Conservation (phyloP, 53 echinoderm and acorn worm genomes). For the Echinometra lucunter region DNA sequence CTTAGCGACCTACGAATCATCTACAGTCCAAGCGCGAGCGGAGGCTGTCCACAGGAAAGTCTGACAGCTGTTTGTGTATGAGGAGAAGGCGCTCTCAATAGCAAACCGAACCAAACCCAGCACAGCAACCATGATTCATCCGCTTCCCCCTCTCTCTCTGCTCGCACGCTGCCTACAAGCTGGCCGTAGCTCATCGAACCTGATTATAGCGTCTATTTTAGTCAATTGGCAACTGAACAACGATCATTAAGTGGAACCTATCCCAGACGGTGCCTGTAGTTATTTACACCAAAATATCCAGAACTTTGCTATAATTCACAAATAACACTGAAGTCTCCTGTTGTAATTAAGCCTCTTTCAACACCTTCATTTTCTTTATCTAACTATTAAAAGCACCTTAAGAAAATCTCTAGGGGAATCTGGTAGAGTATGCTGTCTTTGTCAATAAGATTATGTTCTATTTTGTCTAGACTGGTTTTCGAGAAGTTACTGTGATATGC, state of each 20-base stretch:
- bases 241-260: constrained; percentile 27
- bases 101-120: not conserved
- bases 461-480: constrained; percentile 19
- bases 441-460: not conserved
- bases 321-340: constrained; percentile 22
- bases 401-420: not conserved
- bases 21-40: not conserved
- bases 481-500: not conserved
- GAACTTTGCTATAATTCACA: not conserved
- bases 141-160: not conserved
- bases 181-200: not conserved
- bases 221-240: constrained; percentile 23
- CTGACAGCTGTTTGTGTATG: constrained; percentile 34
- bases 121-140: not conserved
- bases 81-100: not conserved
- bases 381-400: not conserved
- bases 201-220: constrained; percentile 50
- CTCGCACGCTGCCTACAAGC: not conserved
- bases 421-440: not conserved
- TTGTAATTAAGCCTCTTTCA: not conserved
- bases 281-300: constrained; percentile 15
- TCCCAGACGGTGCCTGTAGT: constrained; percentile 25
- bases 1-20: constrained; percentile 20
- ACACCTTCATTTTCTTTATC: not conserved
- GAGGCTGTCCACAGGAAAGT: constrained; percentile 4